A percentile compares a stretch with the other conserved stretches of the same genome.
Evolutionary conservation across 2,888 invertebrate species (phyloP).

Genomic region (Latrodectus elegans): DNA sequence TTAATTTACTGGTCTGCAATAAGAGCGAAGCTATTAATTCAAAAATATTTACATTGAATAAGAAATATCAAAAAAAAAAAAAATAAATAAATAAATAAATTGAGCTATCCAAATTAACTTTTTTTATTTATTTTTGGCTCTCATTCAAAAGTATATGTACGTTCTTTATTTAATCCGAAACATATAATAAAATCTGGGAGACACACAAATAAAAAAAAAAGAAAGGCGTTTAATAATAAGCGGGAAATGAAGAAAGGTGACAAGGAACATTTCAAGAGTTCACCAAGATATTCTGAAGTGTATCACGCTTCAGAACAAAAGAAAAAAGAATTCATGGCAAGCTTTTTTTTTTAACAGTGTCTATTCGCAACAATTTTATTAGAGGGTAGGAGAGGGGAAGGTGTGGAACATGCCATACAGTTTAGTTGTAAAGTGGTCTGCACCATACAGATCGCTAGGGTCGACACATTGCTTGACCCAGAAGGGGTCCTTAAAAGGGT

Average conservation of each 20-base stretch:
- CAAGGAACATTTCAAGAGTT: not conserved
- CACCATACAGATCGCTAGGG: slow-evolving; percentile 32
- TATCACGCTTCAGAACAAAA: not conserved
- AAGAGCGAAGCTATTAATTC: too few species aligned
- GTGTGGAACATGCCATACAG: slow-evolving; percentile 11
- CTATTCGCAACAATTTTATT: slow-evolving; percentile 20
- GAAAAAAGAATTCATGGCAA: slow-evolving; percentile 8
- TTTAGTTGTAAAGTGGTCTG: slow-evolving; percentile 45
- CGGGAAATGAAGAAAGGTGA: not conserved
- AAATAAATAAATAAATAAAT: too few species aligned
- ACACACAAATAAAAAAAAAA: too few species aligned
- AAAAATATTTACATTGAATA: too few species aligned
- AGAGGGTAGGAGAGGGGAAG: not conserved
- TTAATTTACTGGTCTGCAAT: too few species aligned
- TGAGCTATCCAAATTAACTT: too few species aligned
- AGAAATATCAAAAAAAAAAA: too few species aligned
- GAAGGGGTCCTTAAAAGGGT: slow-evolving; percentile 50
- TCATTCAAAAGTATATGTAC: too few species aligned
- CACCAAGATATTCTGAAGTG: not conserved
- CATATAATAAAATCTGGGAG: too few species aligned
- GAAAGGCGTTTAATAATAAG: too few species aligned
- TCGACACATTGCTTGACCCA: slow-evolving; percentile 45
- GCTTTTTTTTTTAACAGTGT: not conserved
- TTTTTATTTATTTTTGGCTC: too few species aligned
- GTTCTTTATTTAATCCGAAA: too few species aligned